Percentiles rank a stretch among this genome's conserved stretches.
phyloP scores from a whole-genome alignment of 2,888 invertebrate species.

The Troides aeacus region DNA sequence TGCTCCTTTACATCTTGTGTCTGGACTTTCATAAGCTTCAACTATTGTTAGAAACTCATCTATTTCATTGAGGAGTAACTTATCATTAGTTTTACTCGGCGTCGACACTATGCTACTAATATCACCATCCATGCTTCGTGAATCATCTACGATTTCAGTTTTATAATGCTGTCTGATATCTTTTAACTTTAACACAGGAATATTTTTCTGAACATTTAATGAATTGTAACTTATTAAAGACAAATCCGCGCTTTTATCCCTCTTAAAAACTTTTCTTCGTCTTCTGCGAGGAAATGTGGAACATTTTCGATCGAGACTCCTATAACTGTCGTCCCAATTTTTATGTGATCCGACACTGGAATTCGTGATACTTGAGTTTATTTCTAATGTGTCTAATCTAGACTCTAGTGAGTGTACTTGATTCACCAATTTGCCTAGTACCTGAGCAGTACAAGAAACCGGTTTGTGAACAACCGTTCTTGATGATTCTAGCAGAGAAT shows the following conservation, averaged over 20 bases:
- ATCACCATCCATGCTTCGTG: conserved; percentile 72
- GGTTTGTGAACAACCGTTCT: conserved; percentile 73
- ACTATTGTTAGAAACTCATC: conserved; percentile 74
- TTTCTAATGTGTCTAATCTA: conserved; percentile 69
- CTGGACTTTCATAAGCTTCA: conserved; percentile 67
- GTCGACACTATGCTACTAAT: conserved; percentile 71
- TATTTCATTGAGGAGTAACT: conserved; percentile 69
- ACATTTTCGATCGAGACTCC: conserved; percentile 59
- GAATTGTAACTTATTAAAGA: conserved; percentile 62
- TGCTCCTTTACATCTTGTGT: conserved; percentile 50
- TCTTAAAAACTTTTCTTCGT: conserved; percentile 51
- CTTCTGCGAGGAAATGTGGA: conserved; percentile 69
- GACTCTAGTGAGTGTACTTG: conserved; percentile 83
- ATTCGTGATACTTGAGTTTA: conserved; percentile 50
- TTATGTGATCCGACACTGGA: conserved; percentile 49
- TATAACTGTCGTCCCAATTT: conserved; percentile 54
- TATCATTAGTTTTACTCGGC: conserved; percentile 71
- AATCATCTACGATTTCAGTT: conserved; percentile 45
- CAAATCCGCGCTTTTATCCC: conserved; percentile 46
- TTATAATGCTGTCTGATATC: conserved; percentile 30
- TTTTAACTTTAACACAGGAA: conserved; percentile 50
- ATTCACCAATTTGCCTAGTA: conserved; percentile 78
- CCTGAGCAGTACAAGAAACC: conserved; percentile 70
- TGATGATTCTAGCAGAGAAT: conserved; percentile 66
- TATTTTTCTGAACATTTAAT: conserved; percentile 37